Percentiles rank a stretch among this genome's conserved stretches.
Evolutionary conservation across 2,113 vertebrate species (phyloP).

Genomic region (Hippopotamus amphibius): DNA sequence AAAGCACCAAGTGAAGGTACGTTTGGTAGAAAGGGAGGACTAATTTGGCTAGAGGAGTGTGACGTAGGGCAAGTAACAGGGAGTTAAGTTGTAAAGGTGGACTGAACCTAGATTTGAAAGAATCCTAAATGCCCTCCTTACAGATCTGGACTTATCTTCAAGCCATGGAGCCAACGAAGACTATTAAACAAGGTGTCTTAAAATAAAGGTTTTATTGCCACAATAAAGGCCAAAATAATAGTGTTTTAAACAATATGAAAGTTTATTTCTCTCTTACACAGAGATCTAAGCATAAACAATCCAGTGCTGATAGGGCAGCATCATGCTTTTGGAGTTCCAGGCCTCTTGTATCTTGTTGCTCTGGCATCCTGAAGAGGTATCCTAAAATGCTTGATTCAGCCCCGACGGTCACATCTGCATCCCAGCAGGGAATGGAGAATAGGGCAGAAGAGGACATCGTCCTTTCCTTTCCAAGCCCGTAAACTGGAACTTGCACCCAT

Average conservation of each 20-base stretch:
- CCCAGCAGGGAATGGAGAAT: neutral
- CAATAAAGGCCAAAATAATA: neutral
- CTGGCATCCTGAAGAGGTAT: neutral
- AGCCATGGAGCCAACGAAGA: neutral
- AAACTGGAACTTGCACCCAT: neutral
- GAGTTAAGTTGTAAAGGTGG: neutral
- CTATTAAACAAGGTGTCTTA: neutral
- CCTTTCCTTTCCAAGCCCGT: neutral
- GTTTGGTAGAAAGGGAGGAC: neutral
- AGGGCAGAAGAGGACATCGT: neutral
- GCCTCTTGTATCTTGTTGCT: neutral
- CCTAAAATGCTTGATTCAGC: neutral
- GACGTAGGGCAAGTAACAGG: neutral
- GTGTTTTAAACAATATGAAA: neutral
- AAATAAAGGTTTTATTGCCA: neutral
- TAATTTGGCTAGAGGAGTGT: neutral
- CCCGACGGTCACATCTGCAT: too few relatives aligned
- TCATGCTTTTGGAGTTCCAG: fast-evolving
- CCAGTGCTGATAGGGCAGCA: fast-evolving
- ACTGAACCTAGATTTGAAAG: neutral
- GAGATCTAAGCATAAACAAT: neutral
- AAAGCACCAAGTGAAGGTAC: neutral
- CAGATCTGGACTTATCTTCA: neutral
- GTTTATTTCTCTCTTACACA: too few relatives aligned
- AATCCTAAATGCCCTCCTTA: neutral